Percentiles rank a stretch among this genome's conserved stretches.
phyloP scores from a whole-genome alignment of 2,113 vertebrate species.

The Halichoeres trimaculatus region DNA sequence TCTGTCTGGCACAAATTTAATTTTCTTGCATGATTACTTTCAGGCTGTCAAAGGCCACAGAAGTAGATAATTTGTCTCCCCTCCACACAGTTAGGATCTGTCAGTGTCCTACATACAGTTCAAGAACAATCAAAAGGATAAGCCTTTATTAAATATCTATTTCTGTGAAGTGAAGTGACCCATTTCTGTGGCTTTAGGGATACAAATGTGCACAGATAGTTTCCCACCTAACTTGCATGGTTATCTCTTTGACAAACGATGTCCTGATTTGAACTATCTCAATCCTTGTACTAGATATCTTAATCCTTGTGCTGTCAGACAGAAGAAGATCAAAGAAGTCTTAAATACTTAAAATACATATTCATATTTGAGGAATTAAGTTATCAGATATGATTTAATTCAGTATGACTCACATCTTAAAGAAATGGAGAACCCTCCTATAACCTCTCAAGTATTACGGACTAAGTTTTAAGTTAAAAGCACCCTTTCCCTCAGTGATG shows the following conservation, averaged over 20 bases:
- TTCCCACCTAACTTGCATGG: not conserved
- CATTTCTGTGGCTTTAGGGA: constrained; percentile 8
- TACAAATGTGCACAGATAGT: constrained; percentile 2
- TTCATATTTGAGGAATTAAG: not conserved
- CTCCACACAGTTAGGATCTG: not conserved
- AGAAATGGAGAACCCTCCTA: not conserved
- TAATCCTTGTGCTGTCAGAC: not conserved
- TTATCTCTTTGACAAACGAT: constrained; percentile 2
- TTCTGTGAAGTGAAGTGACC: constrained; percentile 18
- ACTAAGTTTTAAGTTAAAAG: not conserved
- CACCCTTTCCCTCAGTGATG: not conserved
- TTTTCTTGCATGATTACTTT: constrained; percentile 18
- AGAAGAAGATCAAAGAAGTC: not conserved
- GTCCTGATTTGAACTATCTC: not conserved
- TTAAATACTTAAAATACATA: not conserved
- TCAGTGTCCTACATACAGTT: constrained; percentile 22
- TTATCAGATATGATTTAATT: not conserved
- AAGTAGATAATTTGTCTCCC: constrained; percentile 11
- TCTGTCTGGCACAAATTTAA: not conserved
- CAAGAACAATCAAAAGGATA: constrained; percentile 4
- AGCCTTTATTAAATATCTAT: constrained; percentile 21
- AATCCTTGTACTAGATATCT: not conserved
- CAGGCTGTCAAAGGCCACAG: constrained; percentile 8
- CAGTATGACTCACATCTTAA: not conserved
- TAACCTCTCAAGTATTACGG: not conserved